Evolutionary conservation across 2,113 vertebrate genomes (phyloP), one percentile per base, ranked within the genome.

Genomic region (Amazona guildingii): DNA sequence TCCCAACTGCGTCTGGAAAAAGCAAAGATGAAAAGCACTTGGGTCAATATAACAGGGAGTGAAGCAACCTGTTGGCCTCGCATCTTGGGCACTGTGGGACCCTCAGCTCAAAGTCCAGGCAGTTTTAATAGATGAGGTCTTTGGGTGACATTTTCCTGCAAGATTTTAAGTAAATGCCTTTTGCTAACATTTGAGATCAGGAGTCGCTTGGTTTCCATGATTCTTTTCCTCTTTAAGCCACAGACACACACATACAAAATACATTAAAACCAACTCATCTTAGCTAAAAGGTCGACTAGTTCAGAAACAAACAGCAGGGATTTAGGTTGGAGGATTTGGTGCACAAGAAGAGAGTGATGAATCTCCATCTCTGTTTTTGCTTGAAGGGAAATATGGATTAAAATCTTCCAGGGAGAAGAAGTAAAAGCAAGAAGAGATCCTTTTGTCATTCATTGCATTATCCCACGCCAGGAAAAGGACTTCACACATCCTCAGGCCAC

Each of bases 121-220:
- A 44, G 66, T 54, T 67, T 92, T 84, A 92, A 89, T 67, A 87
- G 74, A 59, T 52, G 44, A 94, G 75, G 80, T 79, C 82, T 95
- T 94, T 51, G 78, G 68, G 91, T 97, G 97, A 92, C 90, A 97
- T 98, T 97, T 98, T 95, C 93, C 91, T 76, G 76, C 63, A 90
- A 92, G 95, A 94, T 94, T 96, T 97, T 92, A 95, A 96, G 94
- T 97, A 97, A 98, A 97, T 77, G 86, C 92, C 95, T 95, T 72
- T 51, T 96, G 90, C 85, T 97, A 97, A 98, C 97, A 97, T 98
- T 98, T 98, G 97, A 95, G 75, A 86, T 87, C 67, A 57, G 90
- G 79, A 13, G 1, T 78, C 93, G 92, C 90, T 66, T 33, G 13
- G 39, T 92, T 91, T 94, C 95, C 85, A 83, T n/a, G 86, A 82